Base-by-base conservation (phyloP, 92 coral and sea anemone genomes). In the Porites rus region DNA sequence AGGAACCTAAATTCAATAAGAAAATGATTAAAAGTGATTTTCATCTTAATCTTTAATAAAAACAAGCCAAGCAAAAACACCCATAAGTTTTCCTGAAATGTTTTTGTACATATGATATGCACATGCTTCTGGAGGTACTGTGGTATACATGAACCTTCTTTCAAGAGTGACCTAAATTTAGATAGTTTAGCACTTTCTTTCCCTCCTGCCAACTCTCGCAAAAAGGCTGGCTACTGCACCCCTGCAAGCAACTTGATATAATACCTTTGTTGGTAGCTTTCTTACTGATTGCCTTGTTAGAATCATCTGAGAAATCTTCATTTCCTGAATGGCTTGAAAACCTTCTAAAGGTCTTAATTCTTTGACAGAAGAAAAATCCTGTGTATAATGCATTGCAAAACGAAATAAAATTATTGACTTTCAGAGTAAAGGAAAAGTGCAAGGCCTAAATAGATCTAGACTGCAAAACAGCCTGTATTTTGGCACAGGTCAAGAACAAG, bases 201-300 rank as follows among this genome's bases (percentile, higher is more conserved):
- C 66, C 22, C 19, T 65, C 1, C 2, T 10, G 8, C 72, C 8
- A 20, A 11, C 72, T 22, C 10, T 16, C 3, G 38, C 16, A 1
- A 1, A 20, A 6, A 21, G 31, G 46, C 13, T 46, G 12, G 12
- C 10, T 8, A 24, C 69, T 65, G 10, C n/a, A 65, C 69, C 69
- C 54, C 12, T 46, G 0, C 10, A 50, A 1, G 62, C 51, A 13
- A 56, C 22, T 46, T 12, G 25, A 14, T 18, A 60, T 61, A 14
- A 74, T 21, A 81, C 86, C 86, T 81, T 74, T 74, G 46, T 25
- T 81, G 16, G 28, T 81, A 56, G 69, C 24, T 43, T 70, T 81
- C 51, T n/a, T 58, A 6, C 12, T 69, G 12, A 10, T 18, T 18
- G 85, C 17, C 67, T 56, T 19, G 2, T 10, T 38, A 17, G 46